phyloP scores from a whole-genome alignment of 2,113 vertebrate genomes.

The Tragelaphus imberbis region DNA sequence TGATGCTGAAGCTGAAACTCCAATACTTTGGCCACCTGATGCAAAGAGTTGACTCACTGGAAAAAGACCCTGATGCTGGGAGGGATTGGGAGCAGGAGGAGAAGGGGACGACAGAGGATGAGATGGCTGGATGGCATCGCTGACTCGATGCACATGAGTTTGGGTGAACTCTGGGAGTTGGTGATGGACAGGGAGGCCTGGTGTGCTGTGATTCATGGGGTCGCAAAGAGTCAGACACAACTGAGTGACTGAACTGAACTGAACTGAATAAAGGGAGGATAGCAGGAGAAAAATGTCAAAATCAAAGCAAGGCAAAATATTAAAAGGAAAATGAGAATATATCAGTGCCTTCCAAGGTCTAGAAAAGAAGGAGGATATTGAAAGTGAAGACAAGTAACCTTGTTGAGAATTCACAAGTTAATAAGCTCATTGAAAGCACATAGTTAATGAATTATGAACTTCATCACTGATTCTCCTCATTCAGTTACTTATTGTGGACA shows the following conservation, averaged over 20 bases:
- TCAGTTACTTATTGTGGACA: neutral
- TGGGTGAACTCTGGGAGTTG: too few relatives aligned
- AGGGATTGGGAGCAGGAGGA: too few relatives aligned
- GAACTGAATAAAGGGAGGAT: neutral
- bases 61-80: too few relatives aligned
- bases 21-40: too few relatives aligned
- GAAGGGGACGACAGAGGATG: too few relatives aligned
- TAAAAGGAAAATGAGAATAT: neutral
- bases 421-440: neutral
- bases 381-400: neutral
- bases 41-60: too few relatives aligned
- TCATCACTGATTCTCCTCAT: neutral
- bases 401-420: neutral
- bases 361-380: neutral
- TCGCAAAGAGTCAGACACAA: rapidly evolving
- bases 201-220: too few relatives aligned
- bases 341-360: neutral
- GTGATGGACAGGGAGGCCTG: too few relatives aligned
- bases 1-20: too few relatives aligned
- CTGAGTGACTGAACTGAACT: too few relatives aligned
- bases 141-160: too few relatives aligned
- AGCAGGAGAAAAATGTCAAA: neutral
- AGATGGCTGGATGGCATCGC: too few relatives aligned
- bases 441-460: slow-evolving; percentile 17
- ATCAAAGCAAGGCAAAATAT: neutral